Evolutionary conservation across 2,113 vertebrate genomes (phyloP), one percentile per base, ranked within the genome.

Genomic region (Polyodon spathula): DNA sequence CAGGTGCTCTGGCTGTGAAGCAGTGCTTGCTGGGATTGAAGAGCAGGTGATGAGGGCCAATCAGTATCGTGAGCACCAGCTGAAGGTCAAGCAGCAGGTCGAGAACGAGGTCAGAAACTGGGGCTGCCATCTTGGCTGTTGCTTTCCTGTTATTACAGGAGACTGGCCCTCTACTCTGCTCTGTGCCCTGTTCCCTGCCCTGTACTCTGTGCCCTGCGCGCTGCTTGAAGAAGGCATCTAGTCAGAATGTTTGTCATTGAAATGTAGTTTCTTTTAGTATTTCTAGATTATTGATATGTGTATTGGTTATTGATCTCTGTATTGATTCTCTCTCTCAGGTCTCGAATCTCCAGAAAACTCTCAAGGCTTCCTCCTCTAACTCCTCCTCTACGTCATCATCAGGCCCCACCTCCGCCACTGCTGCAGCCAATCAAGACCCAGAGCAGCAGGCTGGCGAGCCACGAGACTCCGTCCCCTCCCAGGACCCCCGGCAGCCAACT

Each of bases 1-100:
- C 83, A 98, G 95, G 95, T 97, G 95, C 64, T 82, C 92, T 12
- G 93, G 95, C 27, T 98, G 95, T 0, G 94, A 98, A 75, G 91
- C 89, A 0, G 94, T 98, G 67, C 69, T 98, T 68, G 92, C 91
- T 0, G 91, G 94, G 63, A 98, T 98, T 0, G 95, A 98, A 63
- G 93, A 97, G 64, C 95, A 98, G 73, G 93, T 98, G 56, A 88
- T 91, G 42, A 86, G 95, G 40, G 95, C 95, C 66, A 97, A 97
- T 82, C 92, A 93, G 40, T 94, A 95, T 75, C 92, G 93, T 74
- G 95, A 97, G 71, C 93, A 92, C 58, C 95, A 97, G 71, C 82
- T 98, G 64, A 93, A 93, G 59, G 85, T 98, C 58, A 96, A 94
- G 81, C 92, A 97, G 73, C 95, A 98, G 82, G 93, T 97, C 54